Conservation (phyloP, 1,140 invertebrate genomes). For the Drosophila bifasciata region DNA sequence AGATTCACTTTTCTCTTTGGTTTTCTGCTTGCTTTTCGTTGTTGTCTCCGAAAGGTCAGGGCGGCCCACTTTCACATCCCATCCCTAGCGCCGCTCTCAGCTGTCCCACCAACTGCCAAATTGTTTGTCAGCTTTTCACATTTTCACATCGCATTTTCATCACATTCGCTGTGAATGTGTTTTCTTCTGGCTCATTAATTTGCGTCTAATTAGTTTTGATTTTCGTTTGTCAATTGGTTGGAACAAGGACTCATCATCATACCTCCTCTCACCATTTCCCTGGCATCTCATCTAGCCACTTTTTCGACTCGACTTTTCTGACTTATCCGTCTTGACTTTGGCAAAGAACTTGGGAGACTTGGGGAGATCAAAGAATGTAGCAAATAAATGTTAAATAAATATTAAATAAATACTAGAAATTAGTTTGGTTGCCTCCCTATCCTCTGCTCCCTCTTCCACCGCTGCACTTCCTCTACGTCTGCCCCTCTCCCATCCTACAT, state of each 20-base stretch:
- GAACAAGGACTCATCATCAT: constrained; percentile 37
- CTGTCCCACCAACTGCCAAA: constrained; percentile 69
- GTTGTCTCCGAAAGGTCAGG: constrained; percentile 32
- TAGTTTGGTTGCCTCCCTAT: constrained; percentile 5
- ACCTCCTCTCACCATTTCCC: background rate
- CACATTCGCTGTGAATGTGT: constrained; percentile 50
- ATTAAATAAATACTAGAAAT: constrained; percentile 43
- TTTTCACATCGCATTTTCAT: constrained; percentile 77
- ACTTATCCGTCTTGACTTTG: constrained; percentile 74
- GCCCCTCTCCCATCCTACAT: background rate
- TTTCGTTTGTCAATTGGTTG: constrained; percentile 54
- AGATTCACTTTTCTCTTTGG: constrained; percentile 13
- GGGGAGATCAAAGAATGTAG: constrained; percentile 70
- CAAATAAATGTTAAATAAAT: constrained; percentile 61
- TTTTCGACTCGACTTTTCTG: constrained; percentile 32
- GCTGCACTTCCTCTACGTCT: background rate
- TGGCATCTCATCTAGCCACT: constrained; percentile 25
- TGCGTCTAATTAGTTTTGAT: constrained; percentile 80
- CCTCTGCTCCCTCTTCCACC: background rate
- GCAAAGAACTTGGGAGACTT: constrained; percentile 76
- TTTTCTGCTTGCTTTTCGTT: constrained; percentile 18
- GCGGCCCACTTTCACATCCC: background rate
- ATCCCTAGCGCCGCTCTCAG: background rate
- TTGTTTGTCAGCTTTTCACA: constrained; percentile 76
- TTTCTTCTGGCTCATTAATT: constrained; percentile 65